A percentile compares a stretch with the other conserved stretches of the same genome.
Conservation (phyloP, 2,888 invertebrate genomes). For the Lycophotia porphyrea region DNA sequence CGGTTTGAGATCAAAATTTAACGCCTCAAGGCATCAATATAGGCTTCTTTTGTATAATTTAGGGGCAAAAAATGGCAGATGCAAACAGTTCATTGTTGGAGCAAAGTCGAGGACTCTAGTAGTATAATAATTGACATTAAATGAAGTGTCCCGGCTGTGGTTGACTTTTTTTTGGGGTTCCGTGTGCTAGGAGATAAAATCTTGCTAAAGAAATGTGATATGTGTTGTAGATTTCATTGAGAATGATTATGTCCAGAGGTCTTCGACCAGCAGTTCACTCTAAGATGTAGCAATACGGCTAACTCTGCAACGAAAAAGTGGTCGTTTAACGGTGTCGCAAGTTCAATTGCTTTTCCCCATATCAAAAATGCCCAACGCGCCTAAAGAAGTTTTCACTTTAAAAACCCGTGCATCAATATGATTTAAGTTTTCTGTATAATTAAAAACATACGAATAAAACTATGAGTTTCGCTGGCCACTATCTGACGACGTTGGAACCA, state of each 20-base stretch:
- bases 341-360: too few species aligned
- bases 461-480: too few species aligned
- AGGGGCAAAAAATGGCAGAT: conserved; percentile 79
- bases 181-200: not conserved
- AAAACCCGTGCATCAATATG: too few species aligned
- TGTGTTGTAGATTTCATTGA: not conserved
- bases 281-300: too few species aligned
- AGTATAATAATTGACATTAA: conserved; percentile 84
- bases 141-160: conserved; percentile 80
- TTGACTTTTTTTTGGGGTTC: conserved; percentile 67
- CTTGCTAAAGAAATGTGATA: not conserved
- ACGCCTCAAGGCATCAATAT: conserved; percentile 78
- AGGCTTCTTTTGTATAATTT: conserved; percentile 70
- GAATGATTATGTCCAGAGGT: not conserved
- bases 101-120: conserved; percentile 79
- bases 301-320: too few species aligned
- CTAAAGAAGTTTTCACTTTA: too few species aligned
- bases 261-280: too few species aligned
- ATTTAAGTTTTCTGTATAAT: too few species aligned
- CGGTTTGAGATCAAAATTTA: conserved; percentile 80
- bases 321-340: too few species aligned
- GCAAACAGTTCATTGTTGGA: conserved; percentile 76
- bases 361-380: too few species aligned
- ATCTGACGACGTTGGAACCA: too few species aligned
- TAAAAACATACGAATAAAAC: too few species aligned